Base-by-base conservation (phyloP, 2,888 invertebrate species). In the Acanthococcus lagerstroemiae region DNA sequence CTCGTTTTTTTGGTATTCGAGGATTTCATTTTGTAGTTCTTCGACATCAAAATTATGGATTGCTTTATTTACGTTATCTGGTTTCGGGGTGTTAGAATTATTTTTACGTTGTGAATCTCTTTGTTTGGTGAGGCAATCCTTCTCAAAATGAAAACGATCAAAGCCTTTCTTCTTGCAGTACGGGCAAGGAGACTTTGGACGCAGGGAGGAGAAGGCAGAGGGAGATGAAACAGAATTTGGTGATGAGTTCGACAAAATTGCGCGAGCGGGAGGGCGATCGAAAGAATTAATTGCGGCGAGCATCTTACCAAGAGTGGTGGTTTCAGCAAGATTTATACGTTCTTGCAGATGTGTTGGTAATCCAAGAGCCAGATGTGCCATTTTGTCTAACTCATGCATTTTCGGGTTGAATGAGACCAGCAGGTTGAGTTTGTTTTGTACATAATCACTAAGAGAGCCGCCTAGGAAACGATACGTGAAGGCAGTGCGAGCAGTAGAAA, bases 1-100 rank as follows among this genome's bases (percentile, higher is more conserved):
- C 56, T 67, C 44, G 61, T 56, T 46, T 46, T 12, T 44, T 58
- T 55, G 55, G 7, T 17, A 22, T 12, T 19, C 19, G 52, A 46
- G 17, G 1, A 19, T 25, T 22, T 26, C 52, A 9, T 52, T 2
- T 26, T 54, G 2, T 5, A 26, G 6, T 25, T 60, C 45, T 2
- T 60, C 46, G n/a, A 24, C 55, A 30, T 27, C 58, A 27, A 19
- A 4, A 44, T 19, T 21, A 21, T 22, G 26, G 26, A 25, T n/a
- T 5, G 12, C 48, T 17, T 48, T 9, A 48, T 5, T 48, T 48
- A n/a, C 48, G 6, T 48, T 9, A 9, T 48, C n/a, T 9, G 15
- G 37, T 37, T 37, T 12, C 37, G 6, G 37, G 15, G 37, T 12
- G 7, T 48, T 48, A n/a, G 48, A 48, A n/a, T 9, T 48, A 17